phyloP scores from a whole-genome alignment of 2,888 invertebrate genomes.

The Ichneumoninae sp. region DNA sequence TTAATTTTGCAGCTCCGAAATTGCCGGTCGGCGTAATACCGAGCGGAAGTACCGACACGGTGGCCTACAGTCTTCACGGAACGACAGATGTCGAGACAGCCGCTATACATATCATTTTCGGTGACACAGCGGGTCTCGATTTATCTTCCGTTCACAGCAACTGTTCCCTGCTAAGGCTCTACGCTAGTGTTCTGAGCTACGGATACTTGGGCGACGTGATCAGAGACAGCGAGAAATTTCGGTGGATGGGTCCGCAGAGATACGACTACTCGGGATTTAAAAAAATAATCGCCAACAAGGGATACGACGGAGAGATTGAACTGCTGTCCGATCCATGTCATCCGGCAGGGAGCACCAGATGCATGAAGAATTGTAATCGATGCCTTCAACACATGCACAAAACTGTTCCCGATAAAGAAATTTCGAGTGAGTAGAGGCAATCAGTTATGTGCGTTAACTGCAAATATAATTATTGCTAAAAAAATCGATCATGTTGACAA shows the following conservation, averaged over 20 bases:
- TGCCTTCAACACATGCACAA: constrained; percentile 79
- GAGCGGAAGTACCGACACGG: constrained; percentile 91
- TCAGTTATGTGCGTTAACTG: background rate
- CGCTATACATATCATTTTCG: constrained; percentile 92
- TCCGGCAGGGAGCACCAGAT: constrained; percentile 84
- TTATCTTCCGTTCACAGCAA: constrained; percentile 90
- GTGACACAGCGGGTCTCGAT: constrained; percentile 90
- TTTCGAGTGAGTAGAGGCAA: constrained; percentile 76
- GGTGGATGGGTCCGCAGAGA: constrained; percentile 94
- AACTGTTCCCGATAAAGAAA: constrained; percentile 76
- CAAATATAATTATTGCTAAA: too few species aligned
- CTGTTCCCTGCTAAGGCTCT: constrained; percentile 87
- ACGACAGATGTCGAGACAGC: constrained; percentile 92
- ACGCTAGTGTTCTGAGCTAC: constrained; percentile 92
- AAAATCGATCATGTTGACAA: too few species aligned
- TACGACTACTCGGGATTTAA: constrained; percentile 92
- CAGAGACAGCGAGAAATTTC: constrained; percentile 90
- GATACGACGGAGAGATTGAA: constrained; percentile 88
- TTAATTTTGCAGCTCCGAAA: constrained; percentile 84
- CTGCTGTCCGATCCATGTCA: constrained; percentile 85
- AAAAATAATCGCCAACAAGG: constrained; percentile 87
- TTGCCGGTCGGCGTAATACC: constrained; percentile 90
- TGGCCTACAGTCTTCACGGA: constrained; percentile 92
- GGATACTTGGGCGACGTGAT: constrained; percentile 94
- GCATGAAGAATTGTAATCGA: constrained; percentile 85